Conservation (phyloP, 2,888 invertebrate species). For the Hetaerina titia region DNA sequence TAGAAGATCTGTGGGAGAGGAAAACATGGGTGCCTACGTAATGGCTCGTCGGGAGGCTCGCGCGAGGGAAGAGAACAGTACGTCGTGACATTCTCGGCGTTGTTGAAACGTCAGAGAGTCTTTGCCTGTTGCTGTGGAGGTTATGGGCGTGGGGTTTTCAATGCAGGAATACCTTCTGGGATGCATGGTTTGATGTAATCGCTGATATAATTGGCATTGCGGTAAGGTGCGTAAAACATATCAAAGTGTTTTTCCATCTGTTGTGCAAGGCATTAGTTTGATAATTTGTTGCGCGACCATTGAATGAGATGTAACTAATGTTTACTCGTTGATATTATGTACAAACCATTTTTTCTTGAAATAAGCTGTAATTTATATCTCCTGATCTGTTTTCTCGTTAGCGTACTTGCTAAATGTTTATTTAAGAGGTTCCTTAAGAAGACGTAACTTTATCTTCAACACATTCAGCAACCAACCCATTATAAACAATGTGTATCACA, state of each 20-base stretch:
- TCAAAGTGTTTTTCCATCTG: no score
- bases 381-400: no score
- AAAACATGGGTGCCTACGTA: neutral
- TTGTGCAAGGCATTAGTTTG: no score
- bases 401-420: no score
- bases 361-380: no score
- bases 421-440: no score
- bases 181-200: neutral
- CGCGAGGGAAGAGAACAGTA: neutral
- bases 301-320: neutral
- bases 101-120: neutral
- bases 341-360: no score
- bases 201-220: neutral
- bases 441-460: no score
- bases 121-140: neutral
- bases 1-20: neutral
- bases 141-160: neutral
- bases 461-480: no score
- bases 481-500: no score
- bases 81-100: neutral
- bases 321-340: neutral
- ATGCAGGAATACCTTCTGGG: neutral
- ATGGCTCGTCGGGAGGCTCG: neutral
- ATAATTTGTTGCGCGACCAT: neutral
- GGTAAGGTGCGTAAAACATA: neutral